Percentiles rank a stretch among this genome's conserved stretches.
Evolutionary conservation across 1,140 invertebrate species (phyloP).

Genomic region (Musca vetustissima): DNA sequence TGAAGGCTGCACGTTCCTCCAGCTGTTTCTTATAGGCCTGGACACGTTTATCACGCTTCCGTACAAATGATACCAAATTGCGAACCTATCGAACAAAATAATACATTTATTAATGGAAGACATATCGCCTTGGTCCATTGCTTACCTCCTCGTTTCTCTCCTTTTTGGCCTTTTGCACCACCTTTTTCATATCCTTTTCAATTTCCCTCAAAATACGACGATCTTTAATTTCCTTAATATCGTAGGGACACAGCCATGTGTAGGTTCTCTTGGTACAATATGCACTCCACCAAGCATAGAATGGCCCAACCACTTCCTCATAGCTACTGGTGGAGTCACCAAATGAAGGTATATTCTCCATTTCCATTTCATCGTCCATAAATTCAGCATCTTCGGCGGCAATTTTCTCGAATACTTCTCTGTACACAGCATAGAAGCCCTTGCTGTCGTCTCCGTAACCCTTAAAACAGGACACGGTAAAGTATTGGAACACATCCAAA

Average conservation of each 20-base stretch:
- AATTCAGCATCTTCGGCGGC: constrained; percentile 85
- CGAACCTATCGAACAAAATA: constrained; percentile 58
- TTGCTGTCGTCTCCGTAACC: constrained; percentile 86
- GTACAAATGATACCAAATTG: constrained; percentile 86
- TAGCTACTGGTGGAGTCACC: constrained; percentile 81
- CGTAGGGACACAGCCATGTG: constrained; percentile 89
- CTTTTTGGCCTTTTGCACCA: constrained; percentile 83
- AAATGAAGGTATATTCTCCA: constrained; percentile 78
- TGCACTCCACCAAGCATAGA: constrained; percentile 91
- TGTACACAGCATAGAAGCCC: constrained; percentile 90
- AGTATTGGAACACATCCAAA: constrained; percentile 89
- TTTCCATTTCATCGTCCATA: constrained; percentile 70
- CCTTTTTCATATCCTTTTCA: constrained; percentile 97
- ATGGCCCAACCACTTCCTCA: constrained; percentile 82
- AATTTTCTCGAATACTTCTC: constrained; percentile 84
- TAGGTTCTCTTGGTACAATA: constrained; percentile 79
- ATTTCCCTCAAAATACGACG: constrained; percentile 76
- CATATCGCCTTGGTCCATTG: no score
- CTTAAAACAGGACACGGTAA: constrained; percentile 84
- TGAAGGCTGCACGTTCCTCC: constrained; percentile 70
- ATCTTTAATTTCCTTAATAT: constrained; percentile 83
- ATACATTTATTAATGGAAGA: no score
- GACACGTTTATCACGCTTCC: constrained; percentile 89
- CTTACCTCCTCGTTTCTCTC: constrained; percentile 85
- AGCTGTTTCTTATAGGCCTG: constrained; percentile 69